Evolutionary conservation across 2,113 vertebrate species (phyloP).

Genomic region (Anhinga rufa): DNA sequence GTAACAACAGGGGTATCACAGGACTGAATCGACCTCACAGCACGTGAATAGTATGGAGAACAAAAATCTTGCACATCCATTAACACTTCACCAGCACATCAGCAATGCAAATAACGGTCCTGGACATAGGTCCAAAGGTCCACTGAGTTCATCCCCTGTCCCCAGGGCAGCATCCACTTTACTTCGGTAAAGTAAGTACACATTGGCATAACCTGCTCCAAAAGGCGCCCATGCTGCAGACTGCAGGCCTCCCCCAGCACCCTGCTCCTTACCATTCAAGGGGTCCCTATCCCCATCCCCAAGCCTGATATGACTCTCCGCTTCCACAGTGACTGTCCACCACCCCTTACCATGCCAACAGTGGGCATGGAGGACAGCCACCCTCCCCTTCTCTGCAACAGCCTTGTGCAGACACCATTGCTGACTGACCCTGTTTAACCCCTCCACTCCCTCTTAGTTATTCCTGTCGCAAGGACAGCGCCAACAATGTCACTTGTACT

Average conservation of each 20-base stretch:
- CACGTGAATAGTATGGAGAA: neutral
- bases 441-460: neutral
- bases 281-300: neutral
- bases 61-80: neutral
- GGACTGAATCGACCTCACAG: neutral
- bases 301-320: neutral
- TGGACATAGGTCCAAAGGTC: neutral
- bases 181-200: neutral
- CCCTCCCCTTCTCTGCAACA: neutral
- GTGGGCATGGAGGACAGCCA: neutral
- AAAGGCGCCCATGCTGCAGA: neutral
- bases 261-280: neutral
- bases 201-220: neutral
- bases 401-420: neutral
- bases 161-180: neutral
- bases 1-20: neutral
- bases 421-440: neutral
- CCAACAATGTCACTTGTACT: neutral
- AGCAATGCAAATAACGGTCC: rapidly evolving
- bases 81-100: neutral
- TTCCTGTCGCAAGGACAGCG: neutral
- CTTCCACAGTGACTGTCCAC: neutral
- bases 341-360: neutral
- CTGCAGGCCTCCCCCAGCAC: neutral
- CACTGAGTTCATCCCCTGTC: neutral